Evolutionary conservation across 2,888 invertebrate genomes (phyloP).

Genomic region (Campoplex capitator): DNA sequence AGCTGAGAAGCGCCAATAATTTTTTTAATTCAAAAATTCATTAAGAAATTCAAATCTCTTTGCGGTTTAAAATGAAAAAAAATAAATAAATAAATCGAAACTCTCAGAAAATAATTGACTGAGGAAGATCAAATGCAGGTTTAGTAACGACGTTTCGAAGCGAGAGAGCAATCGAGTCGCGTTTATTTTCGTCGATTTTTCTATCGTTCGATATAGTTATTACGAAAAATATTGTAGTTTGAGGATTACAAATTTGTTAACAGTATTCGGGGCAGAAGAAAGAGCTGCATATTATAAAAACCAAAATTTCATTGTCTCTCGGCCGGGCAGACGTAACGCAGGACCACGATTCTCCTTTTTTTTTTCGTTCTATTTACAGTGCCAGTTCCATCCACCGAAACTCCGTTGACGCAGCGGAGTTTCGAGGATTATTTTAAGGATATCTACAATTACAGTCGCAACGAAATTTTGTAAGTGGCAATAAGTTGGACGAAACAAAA

Average conservation of each 20-base stretch:
- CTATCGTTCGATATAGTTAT: neutral
- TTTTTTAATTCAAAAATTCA: neutral
- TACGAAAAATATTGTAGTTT: neutral
- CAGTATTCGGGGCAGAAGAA: neutral
- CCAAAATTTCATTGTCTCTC: neutral
- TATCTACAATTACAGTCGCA: constrained; percentile 2
- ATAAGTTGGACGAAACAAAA: neutral
- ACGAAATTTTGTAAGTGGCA: neutral
- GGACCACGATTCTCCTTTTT: constrained; percentile 56
- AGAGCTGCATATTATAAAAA: neutral
- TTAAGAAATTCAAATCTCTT: neutral
- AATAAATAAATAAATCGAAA: too few species aligned
- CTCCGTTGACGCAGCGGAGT: constrained; percentile 7
- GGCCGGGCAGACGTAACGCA: constrained; percentile 55
- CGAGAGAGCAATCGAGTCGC: neutral
- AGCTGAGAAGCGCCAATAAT: constrained; percentile 7
- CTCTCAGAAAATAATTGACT: neutral
- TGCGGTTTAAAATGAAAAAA: neutral
- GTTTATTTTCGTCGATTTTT: neutral
- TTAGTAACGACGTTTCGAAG: neutral
- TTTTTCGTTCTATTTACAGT: constrained; percentile 38
- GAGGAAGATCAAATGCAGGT: neutral
- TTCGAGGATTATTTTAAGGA: constrained; percentile 28
- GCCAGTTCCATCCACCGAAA: constrained; percentile 46
- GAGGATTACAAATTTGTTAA: neutral